phyloP scores from a whole-genome alignment of 2,113 vertebrate species.

The Paramisgurnus dabryanus region DNA sequence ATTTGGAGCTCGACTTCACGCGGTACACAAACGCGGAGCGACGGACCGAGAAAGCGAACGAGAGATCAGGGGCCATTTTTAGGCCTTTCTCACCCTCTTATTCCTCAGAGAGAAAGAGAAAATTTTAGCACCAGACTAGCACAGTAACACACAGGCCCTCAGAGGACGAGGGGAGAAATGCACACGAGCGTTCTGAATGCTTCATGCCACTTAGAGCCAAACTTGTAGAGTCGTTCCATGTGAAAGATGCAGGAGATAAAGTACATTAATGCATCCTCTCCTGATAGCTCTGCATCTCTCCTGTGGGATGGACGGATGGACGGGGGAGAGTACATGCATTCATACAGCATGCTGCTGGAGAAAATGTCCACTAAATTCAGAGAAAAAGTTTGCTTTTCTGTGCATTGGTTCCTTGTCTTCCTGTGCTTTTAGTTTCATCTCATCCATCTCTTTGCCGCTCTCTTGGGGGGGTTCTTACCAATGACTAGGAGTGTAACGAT shows the following conservation, averaged over 20 bases:
- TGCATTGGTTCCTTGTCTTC: not conserved
- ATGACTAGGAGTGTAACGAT: too few species aligned
- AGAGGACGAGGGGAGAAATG: not conserved
- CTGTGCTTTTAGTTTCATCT: too few species aligned
- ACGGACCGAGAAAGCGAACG: slow-evolving; percentile 46
- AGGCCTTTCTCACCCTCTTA: slow-evolving; percentile 16
- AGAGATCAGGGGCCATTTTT: slow-evolving; percentile 31
- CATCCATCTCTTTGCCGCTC: too few species aligned
- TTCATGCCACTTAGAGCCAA: slow-evolving; percentile 48
- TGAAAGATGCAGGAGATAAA: slow-evolving; percentile 56
- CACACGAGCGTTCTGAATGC: slow-evolving; percentile 43
- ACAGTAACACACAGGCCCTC: slow-evolving; percentile 4
- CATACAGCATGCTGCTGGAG: not conserved
- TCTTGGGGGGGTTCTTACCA: too few species aligned
- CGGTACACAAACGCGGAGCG: slow-evolving; percentile 38
- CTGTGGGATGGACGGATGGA: slow-evolving; percentile 69
- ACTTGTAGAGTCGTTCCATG: slow-evolving; percentile 29
- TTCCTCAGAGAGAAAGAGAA: slow-evolving; percentile 22
- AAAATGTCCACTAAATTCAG: slow-evolving; percentile 52
- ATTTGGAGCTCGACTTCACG: slow-evolving; percentile 38
- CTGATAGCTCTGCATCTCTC: slow-evolving; percentile 62
- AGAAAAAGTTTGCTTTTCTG: not conserved
- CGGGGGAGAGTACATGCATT: slow-evolving; percentile 58
- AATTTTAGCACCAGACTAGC: slow-evolving; percentile 53
- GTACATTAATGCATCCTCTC: slow-evolving; percentile 63